These are phyloP conservation scores for Zygogramma bicolorata DNA, from an alignment of 2,888 invertebrate genomes.

Conservation along the genomic window DNA sequence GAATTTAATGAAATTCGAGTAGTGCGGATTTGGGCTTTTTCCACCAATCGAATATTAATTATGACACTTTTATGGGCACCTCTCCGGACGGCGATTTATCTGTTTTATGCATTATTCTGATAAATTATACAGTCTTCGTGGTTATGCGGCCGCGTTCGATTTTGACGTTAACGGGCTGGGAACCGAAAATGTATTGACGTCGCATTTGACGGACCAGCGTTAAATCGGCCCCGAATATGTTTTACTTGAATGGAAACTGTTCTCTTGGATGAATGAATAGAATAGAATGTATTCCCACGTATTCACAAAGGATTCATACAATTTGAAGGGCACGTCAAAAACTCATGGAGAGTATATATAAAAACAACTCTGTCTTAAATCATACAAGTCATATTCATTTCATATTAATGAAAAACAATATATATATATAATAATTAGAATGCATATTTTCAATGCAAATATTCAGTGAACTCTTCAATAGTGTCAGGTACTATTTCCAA, in stretches of 20 bases:
- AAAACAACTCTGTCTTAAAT: too few species aligned
- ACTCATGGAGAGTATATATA: too few species aligned
- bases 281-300: too few species aligned
- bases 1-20: slow-evolving; percentile 43
- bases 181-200: not conserved
- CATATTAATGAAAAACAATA: too few species aligned
- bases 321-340: too few species aligned
- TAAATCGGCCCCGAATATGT: not conserved
- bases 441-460: too few species aligned
- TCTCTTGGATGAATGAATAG: too few species aligned
- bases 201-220: not conserved
- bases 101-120: not conserved
- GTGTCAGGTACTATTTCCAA: too few species aligned
- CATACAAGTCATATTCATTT: too few species aligned
- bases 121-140: slow-evolving; percentile 11
- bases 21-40: slow-evolving; percentile 35
- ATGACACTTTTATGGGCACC: slow-evolving; percentile 35
- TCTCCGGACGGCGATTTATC: slow-evolving; percentile 10
- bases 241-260: not conserved
- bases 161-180: not conserved
- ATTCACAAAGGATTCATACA: too few species aligned
- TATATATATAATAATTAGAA: too few species aligned
- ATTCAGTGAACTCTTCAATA: too few species aligned
- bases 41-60: slow-evolving; percentile 41
- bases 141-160: not conserved